These are phyloP conservation scores for Phrynosoma blainvillii DNA, from an alignment of 2,113 vertebrate species.

Conservation along the genomic window DNA sequence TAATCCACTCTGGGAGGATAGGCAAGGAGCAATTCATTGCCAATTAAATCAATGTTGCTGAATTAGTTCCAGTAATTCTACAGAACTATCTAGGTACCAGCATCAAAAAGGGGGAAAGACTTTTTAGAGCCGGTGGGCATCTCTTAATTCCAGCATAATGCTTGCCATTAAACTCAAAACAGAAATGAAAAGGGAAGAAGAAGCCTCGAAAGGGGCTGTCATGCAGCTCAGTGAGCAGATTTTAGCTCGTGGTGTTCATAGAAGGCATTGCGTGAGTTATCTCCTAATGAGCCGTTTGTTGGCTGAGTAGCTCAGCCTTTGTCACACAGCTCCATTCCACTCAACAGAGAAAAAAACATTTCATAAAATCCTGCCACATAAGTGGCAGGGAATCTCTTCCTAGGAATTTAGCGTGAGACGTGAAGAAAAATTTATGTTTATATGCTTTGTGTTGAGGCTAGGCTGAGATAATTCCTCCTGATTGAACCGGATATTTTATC, in stretches of 20 bases:
- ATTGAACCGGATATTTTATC: not conserved
- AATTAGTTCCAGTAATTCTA: not conserved
- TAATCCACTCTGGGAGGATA: not conserved
- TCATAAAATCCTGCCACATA: not conserved
- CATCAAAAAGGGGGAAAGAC: not conserved
- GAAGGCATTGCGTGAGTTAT: slow-evolving; percentile 1
- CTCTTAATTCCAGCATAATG: not conserved
- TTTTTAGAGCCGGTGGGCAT: not conserved
- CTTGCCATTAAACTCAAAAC: not conserved
- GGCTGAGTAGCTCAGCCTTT: not conserved
- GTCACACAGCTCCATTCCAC: not conserved
- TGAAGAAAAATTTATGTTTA: not conserved
- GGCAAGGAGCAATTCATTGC: too few species aligned
- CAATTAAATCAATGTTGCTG: not conserved
- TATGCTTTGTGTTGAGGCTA: not conserved
- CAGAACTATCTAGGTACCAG: not conserved
- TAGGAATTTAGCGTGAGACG: not conserved
- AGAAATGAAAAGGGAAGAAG: not conserved
- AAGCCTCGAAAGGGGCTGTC: not conserved
- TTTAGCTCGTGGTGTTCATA: not conserved
- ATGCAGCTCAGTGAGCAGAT: slow-evolving; percentile 1
- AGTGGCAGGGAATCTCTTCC: not conserved
- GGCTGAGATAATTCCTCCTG: not conserved
- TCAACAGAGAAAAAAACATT: not conserved
- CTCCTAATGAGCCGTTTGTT: not conserved